Evolutionary conservation across 2,797 vertebrate genomes (phyloP), one percentile per base, ranked within the genome.

Genomic region (Esox masquinongy): DNA sequence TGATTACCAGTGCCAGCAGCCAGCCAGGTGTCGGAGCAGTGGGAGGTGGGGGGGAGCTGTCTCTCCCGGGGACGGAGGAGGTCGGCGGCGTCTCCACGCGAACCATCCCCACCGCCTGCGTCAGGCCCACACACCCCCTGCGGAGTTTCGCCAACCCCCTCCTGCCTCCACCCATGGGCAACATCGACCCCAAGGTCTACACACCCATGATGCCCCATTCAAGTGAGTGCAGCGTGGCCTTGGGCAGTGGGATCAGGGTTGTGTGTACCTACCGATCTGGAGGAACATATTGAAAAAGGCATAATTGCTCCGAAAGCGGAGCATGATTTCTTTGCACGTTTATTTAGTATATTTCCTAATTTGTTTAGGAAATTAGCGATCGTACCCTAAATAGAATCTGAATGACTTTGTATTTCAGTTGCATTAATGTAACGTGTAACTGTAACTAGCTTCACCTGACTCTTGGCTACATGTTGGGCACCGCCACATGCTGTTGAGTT

Each of bases 141-240:
- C 93, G 97, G 29, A 98, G 97, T 90, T 99, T 99, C 77, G 95
- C 96, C 82, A 96, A 95, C 80, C 95, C 96, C 0, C 91, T 98
- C 87, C 94, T 98, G 90, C 96, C 97, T 47, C 96, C 97, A 0
- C 96, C 96, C 11, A 97, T 97, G 95, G 94, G 94, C 75, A 93
- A 94, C 86, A 96, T 97, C 72, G 96, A 98, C 87, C 95, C 96
- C 16, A 98, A 98, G 88, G 95, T 97, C 83, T 97, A 97, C 85
- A 95, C 93, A 0, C 92, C 95, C 0, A 93, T 95, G 82, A 87
- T 97, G 88, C 93, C 96, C 11, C 96, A 96, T 88, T 88, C 96
- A 93, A 94, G 96, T 97, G 89, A 94, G 84, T 84, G 3, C 68
- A 43, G 7, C 43, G 12, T 22, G 16, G 29, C 19, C 16, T 19